Evolutionary conservation across 2,113 vertebrate species (phyloP).

Genomic region (Phrynosoma platyrhinos): DNA sequence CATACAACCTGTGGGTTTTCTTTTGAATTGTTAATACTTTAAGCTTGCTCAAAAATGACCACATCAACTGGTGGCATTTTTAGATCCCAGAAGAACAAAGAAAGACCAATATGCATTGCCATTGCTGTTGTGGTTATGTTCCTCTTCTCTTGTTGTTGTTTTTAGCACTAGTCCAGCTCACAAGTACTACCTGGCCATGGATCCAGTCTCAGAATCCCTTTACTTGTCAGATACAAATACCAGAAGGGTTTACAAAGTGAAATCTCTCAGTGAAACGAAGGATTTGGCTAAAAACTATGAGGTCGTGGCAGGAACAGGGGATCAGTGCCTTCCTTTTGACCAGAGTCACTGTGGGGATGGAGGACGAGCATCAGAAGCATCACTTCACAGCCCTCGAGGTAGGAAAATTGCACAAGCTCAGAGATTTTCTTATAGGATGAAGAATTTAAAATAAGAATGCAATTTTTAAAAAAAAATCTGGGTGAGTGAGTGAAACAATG

Average conservation of each 20-base stretch:
- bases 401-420: constrained; percentile 42
- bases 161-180: constrained; percentile 94
- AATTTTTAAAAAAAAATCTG: no score
- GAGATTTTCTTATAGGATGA: no score
- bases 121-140: constrained; percentile 25
- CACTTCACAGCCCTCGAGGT: constrained; percentile 97
- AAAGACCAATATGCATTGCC: neutral
- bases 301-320: constrained; percentile 95
- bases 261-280: constrained; percentile 90
- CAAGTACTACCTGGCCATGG: constrained; percentile 97
- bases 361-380: constrained; percentile 90
- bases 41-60: neutral
- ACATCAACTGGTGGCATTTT: neutral
- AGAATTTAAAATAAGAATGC: neutral
- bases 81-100: neutral
- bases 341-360: constrained; percentile 97
- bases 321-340: constrained; percentile 97
- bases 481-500: no score
- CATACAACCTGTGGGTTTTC: constrained; percentile 16
- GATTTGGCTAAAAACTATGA: constrained; percentile 93
- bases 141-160: constrained; percentile 59
- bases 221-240: constrained; percentile 97
- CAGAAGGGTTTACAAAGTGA: constrained; percentile 91
- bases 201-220: constrained; percentile 91
- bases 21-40: constrained; percentile 21